These are phyloP conservation scores for Podabrus alpinus DNA, from an alignment of 2,888 invertebrate species.

Conservation along the genomic window DNA sequence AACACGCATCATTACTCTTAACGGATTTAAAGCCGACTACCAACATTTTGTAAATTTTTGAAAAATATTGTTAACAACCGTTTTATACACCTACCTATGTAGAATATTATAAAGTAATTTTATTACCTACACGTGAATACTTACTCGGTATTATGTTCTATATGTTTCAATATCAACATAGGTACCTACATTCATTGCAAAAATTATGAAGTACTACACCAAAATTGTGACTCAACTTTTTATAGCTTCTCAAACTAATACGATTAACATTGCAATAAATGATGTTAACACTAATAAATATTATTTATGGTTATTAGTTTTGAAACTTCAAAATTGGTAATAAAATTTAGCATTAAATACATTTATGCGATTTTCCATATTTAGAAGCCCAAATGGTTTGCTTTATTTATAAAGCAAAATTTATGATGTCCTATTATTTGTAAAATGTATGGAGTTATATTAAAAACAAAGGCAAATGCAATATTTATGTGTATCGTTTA, in stretches of 20 bases:
- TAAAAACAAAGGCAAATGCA: neutral
- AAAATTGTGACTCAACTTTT: neutral
- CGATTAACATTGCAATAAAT: neutral
- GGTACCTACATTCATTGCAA: no score
- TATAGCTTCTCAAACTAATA: neutral
- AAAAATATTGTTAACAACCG: neutral
- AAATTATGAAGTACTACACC: no score
- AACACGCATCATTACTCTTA: slow-evolving; percentile 37
- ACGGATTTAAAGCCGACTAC: slow-evolving; percentile 31
- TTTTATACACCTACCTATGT: neutral
- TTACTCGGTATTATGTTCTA: no score
- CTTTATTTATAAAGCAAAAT: no score
- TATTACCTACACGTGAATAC: neutral
- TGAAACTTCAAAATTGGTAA: neutral
- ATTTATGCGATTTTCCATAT: neutral
- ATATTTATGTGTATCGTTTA: neutral
- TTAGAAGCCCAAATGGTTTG: neutral
- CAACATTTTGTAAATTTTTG: neutral
- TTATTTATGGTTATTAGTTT: neutral
- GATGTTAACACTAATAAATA: neutral
- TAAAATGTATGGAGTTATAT: neutral
- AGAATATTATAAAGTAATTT: neutral
- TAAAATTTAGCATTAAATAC: neutral
- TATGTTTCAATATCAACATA: no score
- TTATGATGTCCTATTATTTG: neutral